A percentile compares a stretch with the other conserved stretches of the same genome.
Evolutionary conservation across 2,888 invertebrate genomes (phyloP).

Genomic region (Nomada hirtipes): DNA sequence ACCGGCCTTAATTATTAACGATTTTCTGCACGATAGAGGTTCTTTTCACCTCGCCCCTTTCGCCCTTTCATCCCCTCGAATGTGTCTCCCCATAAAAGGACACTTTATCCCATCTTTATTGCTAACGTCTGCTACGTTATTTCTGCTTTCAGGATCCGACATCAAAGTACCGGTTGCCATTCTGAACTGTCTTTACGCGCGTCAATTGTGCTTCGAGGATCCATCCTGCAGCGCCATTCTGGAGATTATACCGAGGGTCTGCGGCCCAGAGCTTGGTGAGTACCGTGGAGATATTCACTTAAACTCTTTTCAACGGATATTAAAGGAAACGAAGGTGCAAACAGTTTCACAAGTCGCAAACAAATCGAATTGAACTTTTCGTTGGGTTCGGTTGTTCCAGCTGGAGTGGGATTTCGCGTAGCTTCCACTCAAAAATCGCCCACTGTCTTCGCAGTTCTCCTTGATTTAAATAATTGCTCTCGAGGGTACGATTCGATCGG

Average conservation of each 20-base stretch:
- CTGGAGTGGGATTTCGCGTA: neutral
- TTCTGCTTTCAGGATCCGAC: slow-evolving; percentile 89
- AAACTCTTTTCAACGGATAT: neutral
- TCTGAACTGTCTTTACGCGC: slow-evolving; percentile 94
- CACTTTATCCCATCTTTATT: neutral
- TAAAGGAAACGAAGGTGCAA: neutral
- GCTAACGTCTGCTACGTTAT: slow-evolving; percentile 12
- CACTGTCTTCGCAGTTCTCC: neutral
- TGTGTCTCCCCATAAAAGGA: slow-evolving; percentile 10
- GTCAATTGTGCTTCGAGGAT: slow-evolving; percentile 95
- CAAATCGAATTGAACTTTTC: neutral
- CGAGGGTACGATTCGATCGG: slow-evolving; percentile 54
- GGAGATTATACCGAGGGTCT: slow-evolving; percentile 95
- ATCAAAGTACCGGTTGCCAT: slow-evolving; percentile 92
- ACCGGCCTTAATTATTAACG: neutral
- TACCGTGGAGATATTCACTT: slow-evolving; percentile 59
- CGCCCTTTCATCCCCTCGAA: neutral
- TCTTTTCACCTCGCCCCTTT: neutral
- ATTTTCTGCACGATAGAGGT: slow-evolving; percentile 2
- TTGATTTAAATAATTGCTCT: slow-evolving; percentile 57
- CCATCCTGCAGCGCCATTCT: slow-evolving; percentile 95
- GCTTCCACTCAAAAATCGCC: slow-evolving; percentile 12
- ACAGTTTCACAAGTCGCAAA: neutral
- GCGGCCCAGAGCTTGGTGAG: slow-evolving; percentile 96
- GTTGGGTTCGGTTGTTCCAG: neutral